These are phyloP conservation scores for Diorhabda carinulata DNA, from an alignment of 1,140 invertebrate species.

Conservation along the genomic window DNA sequence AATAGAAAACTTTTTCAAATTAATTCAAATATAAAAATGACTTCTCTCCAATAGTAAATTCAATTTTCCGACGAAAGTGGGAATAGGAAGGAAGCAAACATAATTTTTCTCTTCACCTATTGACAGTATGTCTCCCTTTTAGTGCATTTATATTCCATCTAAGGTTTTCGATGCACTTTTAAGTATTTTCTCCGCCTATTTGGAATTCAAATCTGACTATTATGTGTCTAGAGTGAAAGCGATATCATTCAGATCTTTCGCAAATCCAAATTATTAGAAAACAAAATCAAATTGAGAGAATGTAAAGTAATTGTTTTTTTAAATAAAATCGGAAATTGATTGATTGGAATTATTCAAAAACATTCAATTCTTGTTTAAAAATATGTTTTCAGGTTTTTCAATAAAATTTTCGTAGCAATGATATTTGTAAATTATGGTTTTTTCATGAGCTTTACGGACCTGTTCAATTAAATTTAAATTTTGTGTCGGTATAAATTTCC, in stretches of 20 bases:
- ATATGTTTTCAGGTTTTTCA: no score
- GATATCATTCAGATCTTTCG: neutral
- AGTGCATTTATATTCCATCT: slow-evolving; percentile 1
- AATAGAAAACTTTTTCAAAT: no score
- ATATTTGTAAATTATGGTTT: no score
- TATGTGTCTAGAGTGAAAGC: neutral
- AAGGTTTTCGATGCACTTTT: neutral
- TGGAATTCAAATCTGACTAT: slow-evolving; percentile 2
- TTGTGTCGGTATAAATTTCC: no score
- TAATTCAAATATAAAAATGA: no score
- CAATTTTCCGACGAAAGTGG: no score
- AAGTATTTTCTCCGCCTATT: neutral
- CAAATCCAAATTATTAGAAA: neutral
- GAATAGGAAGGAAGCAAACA: no score
- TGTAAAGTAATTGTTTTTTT: neutral
- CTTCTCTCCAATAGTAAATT: no score
- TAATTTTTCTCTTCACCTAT: neutral
- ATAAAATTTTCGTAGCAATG: no score
- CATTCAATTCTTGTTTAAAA: no score
- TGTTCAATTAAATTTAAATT: no score
- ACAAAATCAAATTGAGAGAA: neutral
- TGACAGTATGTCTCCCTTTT: neutral
- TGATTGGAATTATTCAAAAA: neutral
- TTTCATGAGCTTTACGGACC: no score
- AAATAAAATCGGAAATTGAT: neutral